These are phyloP conservation scores for Mylabris phalerata DNA, from an alignment of 1,140 invertebrate species.

Conservation along the genomic window DNA sequence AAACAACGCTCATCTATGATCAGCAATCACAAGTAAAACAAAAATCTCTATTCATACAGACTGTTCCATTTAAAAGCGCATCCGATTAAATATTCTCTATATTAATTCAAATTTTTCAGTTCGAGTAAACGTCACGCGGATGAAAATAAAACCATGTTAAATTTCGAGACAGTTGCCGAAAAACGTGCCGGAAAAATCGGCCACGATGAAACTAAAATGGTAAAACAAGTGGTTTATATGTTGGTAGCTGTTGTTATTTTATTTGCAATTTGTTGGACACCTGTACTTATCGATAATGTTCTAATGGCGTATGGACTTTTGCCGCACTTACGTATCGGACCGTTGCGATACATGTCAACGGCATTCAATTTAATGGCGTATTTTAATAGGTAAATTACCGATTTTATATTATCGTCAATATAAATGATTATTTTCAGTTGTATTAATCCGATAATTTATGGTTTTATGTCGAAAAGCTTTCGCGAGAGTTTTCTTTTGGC, in stretches of 20 bases:
- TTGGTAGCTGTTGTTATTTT: conserved; percentile 61
- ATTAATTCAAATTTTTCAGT: too few species aligned
- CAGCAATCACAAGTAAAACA: conserved; percentile 41
- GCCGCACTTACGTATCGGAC: conserved; percentile 46
- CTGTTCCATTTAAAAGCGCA: too few species aligned
- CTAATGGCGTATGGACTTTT: conserved; percentile 56
- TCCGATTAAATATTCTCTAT: too few species aligned
- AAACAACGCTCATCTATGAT: conserved; percentile 51
- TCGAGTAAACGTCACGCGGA: too few species aligned
- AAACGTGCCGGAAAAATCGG: not conserved
- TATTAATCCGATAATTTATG: conserved; percentile 72
- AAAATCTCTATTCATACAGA: too few species aligned
- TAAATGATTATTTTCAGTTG: conserved; percentile 48
- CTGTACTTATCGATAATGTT: conserved; percentile 58
- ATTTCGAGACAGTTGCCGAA: not conserved
- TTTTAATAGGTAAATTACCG: conserved; percentile 53
- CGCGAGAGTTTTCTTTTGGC: conserved; percentile 52
- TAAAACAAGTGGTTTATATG: conserved; percentile 62
- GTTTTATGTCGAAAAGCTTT: conserved; percentile 76
- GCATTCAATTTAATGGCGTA: conserved; percentile 60
- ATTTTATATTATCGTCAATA: not conserved
- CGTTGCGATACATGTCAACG: conserved; percentile 55
- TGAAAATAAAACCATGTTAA: too few species aligned
- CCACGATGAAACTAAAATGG: conserved; percentile 37
- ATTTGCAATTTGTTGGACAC: conserved; percentile 63